Evolutionary conservation across 2,888 invertebrate genomes (phyloP).

Genomic region (Tetragonisca angustula): DNA sequence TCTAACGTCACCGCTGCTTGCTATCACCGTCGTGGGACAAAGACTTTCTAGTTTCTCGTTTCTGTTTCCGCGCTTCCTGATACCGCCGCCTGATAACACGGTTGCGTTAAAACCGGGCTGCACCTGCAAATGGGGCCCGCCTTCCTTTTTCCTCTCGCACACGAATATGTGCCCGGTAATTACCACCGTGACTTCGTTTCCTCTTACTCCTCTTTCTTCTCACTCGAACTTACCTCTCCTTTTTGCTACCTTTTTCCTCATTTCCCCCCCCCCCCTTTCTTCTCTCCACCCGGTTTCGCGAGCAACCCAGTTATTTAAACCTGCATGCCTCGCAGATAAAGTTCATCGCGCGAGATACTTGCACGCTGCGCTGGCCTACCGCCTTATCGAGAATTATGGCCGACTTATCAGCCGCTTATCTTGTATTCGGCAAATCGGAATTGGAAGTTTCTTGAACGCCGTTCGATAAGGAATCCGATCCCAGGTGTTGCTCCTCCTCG

Average conservation of each 20-base stretch:
- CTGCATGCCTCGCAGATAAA: conserved; percentile 32
- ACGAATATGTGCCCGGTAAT: conserved; percentile 40
- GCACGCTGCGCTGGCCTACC: background rate
- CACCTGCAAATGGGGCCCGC: conserved; percentile 53
- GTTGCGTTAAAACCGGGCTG: conserved; percentile 64
- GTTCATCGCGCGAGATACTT: conserved; percentile 12
- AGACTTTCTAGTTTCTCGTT: conserved; percentile 76
- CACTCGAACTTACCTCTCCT: background rate
- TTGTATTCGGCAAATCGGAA: conserved; percentile 60
- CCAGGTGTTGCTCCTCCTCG: conserved; percentile 33
- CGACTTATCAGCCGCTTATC: conserved; percentile 57
- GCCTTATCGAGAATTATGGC: conserved; percentile 57
- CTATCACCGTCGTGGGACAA: conserved; percentile 74
- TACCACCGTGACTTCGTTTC: conserved; percentile 29
- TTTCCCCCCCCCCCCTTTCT: background rate
- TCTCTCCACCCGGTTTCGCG: background rate
- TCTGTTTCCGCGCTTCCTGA: conserved; percentile 71
- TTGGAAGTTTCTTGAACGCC: conserved; percentile 47
- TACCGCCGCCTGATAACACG: conserved; percentile 63
- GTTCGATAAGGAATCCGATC: conserved; percentile 57
- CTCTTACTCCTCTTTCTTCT: background rate
- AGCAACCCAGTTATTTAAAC: conserved; percentile 7
- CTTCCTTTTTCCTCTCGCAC: conserved; percentile 23
- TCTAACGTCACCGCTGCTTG: conserved; percentile 60
- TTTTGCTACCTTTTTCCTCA: background rate